phyloP scores from a whole-genome alignment of 2,797 vertebrate species.

The Thalassophryne amazonica region DNA sequence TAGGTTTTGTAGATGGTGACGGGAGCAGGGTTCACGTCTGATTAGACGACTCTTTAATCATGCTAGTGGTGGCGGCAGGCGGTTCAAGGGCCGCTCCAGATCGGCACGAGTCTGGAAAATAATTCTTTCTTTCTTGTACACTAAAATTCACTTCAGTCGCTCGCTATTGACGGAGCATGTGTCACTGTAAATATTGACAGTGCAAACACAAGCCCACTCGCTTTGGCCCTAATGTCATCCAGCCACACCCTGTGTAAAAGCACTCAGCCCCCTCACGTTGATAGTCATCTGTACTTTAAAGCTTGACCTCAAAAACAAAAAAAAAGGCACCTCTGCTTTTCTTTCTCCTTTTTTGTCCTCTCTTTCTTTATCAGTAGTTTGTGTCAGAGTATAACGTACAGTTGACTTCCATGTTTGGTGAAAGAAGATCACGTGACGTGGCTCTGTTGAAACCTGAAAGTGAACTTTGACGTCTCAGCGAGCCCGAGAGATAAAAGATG shows the following conservation, averaged over 20 bases:
- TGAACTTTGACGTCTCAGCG: constrained; percentile 1
- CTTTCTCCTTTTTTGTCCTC: not conserved
- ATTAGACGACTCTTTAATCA: constrained; percentile 35
- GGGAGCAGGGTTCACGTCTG: constrained; percentile 13
- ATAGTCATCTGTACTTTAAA: constrained; percentile 67
- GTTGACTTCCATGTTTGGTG: too few relatives aligned
- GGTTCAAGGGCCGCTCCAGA: too few relatives aligned
- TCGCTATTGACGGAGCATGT: constrained; percentile 53
- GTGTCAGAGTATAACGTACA: not conserved
- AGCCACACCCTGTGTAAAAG: constrained; percentile 56
- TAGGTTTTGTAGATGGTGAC: constrained; percentile 21
- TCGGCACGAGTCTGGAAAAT: too few relatives aligned
- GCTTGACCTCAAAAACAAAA: constrained; percentile 30
- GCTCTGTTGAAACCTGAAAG: not conserved
- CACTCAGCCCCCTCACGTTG: constrained; percentile 30
- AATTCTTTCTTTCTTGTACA: constrained; percentile 13
- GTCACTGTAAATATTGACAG: constrained; percentile 75
- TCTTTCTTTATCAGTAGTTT: not conserved
- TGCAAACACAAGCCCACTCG: constrained; percentile 66
- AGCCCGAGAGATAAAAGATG: constrained; percentile 61
- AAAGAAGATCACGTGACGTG: too few relatives aligned
- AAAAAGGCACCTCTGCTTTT: not conserved
- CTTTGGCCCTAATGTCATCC: constrained; percentile 36
- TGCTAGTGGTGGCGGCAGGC: too few relatives aligned
- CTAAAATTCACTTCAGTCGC: constrained; percentile 25